These are phyloP conservation scores for Acromyrmex heyeri DNA, from an alignment of 1,140 invertebrate species.

Conservation along the genomic window DNA sequence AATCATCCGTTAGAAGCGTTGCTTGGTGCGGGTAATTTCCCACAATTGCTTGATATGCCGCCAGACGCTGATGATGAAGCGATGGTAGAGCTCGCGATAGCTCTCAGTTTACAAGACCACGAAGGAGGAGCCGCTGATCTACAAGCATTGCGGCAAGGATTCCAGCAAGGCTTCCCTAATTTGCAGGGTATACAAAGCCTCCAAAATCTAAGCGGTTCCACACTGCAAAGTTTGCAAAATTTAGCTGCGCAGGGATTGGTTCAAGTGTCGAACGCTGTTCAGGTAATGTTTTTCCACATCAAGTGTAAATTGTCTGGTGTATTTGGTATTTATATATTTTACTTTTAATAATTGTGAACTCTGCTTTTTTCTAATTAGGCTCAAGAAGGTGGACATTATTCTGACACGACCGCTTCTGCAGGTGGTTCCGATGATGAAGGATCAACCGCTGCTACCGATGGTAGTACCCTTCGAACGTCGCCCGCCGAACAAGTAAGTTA, in stretches of 20 bases:
- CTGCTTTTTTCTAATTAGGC: conserved; percentile 65
- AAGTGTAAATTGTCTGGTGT: not conserved
- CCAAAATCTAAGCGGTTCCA: conserved; percentile 85
- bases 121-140: conserved; percentile 86
- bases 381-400: conserved; percentile 89
- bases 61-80: conserved; percentile 98
- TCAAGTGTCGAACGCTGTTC: conserved; percentile 78
- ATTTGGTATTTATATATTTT: not conserved
- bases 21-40: conserved; percentile 89
- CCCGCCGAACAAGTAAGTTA: conserved; percentile 91
- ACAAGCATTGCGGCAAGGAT: conserved; percentile 86
- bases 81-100: conserved; percentile 98
- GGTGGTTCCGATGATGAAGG: conserved; percentile 97
- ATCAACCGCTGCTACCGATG: conserved; percentile 97
- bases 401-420: conserved; percentile 93
- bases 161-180: conserved; percentile 86
- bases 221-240: conserved; percentile 86
- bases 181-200: conserved; percentile 84
- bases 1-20: conserved; percentile 90
- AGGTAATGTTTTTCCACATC: conserved; percentile 67
- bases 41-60: conserved; percentile 94
- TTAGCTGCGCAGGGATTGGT: conserved; percentile 81
- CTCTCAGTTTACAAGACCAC: conserved; percentile 95
- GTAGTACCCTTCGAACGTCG: conserved; percentile 95
- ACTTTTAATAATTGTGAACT: not conserved